These are phyloP conservation scores for Eugnorisma glareosa DNA, from an alignment of 2,888 invertebrate species.

Conservation along the genomic window DNA sequence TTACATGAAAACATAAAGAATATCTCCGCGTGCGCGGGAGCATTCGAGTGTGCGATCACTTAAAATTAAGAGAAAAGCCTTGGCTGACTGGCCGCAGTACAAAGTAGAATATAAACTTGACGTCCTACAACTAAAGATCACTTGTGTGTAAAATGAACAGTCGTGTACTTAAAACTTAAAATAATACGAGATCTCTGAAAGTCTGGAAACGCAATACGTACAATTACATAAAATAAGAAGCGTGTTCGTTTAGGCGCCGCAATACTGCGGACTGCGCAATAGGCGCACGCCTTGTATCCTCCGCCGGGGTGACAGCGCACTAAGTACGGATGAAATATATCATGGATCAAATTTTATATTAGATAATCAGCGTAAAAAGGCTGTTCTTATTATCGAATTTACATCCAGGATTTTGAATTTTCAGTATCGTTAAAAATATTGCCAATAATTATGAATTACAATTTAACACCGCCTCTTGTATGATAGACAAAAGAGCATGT, in stretches of 20 bases:
- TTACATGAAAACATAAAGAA: constrained; percentile 76
- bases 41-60: constrained; percentile 75
- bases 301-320: constrained; percentile 34
- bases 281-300: constrained; percentile 46
- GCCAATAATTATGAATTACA: neutral
- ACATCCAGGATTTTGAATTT: neutral
- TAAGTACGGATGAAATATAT: constrained; percentile 5
- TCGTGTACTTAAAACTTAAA: constrained; percentile 88
- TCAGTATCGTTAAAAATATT: neutral
- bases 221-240: constrained; percentile 84
- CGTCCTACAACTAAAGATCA: constrained; percentile 82
- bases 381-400: neutral
- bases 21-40: constrained; percentile 66
- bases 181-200: constrained; percentile 90
- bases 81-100: constrained; percentile 77
- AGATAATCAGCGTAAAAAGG: neutral
- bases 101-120: constrained; percentile 72
- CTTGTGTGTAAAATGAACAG: constrained; percentile 85
- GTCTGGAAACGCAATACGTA: constrained; percentile 89
- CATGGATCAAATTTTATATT: neutral
- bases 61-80: constrained; percentile 74
- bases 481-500: neutral
- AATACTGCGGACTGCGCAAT: constrained; percentile 60
- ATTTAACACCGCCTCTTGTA: neutral
- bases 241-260: constrained; percentile 71